Conservation (phyloP, 1,140 invertebrate genomes). For the Stegodyphus mimosarum region DNA sequence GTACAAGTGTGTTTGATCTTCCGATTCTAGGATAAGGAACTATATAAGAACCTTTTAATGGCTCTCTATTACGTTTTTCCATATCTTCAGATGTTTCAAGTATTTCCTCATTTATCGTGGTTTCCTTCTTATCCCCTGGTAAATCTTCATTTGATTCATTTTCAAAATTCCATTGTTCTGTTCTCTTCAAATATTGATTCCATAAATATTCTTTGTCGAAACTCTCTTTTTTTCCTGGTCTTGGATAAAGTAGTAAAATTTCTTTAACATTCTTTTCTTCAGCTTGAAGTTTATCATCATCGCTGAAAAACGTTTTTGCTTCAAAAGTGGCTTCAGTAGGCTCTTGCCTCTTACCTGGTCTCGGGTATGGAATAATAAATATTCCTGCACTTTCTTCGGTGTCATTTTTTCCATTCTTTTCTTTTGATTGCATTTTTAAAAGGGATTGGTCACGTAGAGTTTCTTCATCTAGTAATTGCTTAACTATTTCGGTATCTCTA, state of each 20-base stretch:
- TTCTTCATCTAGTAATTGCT: not conserved
- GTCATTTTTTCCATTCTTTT: not conserved
- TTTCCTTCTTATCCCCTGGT: too few species aligned
- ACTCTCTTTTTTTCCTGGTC: slow-evolving; percentile 8
- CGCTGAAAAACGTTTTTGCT: not conserved
- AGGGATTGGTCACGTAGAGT: not conserved
- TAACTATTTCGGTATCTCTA: not conserved
- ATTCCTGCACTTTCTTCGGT: not conserved
- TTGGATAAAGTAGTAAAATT: not conserved
- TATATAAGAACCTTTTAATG: too few species aligned
- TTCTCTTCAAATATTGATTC: not conserved
- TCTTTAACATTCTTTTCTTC: not conserved
- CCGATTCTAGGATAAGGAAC: slow-evolving; percentile 17
- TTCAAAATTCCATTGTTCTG: not conserved
- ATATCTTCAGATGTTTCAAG: too few species aligned
- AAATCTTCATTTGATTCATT: too few species aligned
- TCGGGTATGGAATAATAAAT: slow-evolving; percentile 39
- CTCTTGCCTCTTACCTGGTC: slow-evolving; percentile 30
- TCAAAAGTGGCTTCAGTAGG: not conserved
- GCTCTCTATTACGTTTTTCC: too few species aligned
- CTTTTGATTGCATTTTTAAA: too few species aligned
- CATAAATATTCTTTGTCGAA: not conserved
- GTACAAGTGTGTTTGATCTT: not conserved
- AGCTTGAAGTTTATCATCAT: slow-evolving; percentile 6
- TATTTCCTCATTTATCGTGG: too few species aligned